These are phyloP conservation scores for Hipposideros larvatus DNA, from an alignment of 2,797 vertebrate species.

Conservation along the genomic window DNA sequence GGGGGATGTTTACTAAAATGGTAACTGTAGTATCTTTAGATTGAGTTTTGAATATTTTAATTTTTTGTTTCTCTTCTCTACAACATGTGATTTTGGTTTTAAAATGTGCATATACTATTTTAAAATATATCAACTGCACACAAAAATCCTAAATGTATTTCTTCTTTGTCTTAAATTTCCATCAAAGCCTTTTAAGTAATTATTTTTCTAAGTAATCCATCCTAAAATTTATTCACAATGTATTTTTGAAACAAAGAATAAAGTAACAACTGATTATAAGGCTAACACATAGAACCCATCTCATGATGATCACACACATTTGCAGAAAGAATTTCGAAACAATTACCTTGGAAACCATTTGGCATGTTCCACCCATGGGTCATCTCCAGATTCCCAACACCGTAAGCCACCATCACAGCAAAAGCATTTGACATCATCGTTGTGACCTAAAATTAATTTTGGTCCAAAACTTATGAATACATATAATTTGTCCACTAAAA, in stretches of 20 bases:
- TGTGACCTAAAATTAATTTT: conserved; percentile 91
- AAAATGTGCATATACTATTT: not conserved
- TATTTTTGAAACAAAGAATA: conserved; percentile 28
- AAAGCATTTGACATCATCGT: conserved; percentile 99
- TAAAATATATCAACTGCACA: not conserved
- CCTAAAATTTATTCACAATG: not conserved
- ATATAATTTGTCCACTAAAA: not conserved
- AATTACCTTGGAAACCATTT: conserved; percentile 99
- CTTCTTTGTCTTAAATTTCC: conserved; percentile 28
- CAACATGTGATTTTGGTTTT: not conserved
- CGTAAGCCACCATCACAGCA: conserved; percentile 98
- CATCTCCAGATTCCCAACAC: conserved; percentile 98
- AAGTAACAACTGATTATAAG: not conserved
- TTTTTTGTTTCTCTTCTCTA: conserved; percentile 30
- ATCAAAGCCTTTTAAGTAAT: not conserved
- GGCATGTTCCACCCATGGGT: conserved; percentile 98
- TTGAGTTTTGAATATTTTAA: not conserved
- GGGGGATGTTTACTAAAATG: not conserved
- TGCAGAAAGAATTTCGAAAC: conserved; percentile 16
- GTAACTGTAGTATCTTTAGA: not conserved
- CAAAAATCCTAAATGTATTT: not conserved
- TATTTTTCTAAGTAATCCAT: conserved; percentile 39
- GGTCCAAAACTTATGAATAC: conserved; percentile 39
- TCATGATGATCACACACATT: not conserved
- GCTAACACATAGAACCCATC: not conserved